phyloP scores from a whole-genome alignment of 2,888 invertebrate species.

The Lasioglossum malachurum region DNA sequence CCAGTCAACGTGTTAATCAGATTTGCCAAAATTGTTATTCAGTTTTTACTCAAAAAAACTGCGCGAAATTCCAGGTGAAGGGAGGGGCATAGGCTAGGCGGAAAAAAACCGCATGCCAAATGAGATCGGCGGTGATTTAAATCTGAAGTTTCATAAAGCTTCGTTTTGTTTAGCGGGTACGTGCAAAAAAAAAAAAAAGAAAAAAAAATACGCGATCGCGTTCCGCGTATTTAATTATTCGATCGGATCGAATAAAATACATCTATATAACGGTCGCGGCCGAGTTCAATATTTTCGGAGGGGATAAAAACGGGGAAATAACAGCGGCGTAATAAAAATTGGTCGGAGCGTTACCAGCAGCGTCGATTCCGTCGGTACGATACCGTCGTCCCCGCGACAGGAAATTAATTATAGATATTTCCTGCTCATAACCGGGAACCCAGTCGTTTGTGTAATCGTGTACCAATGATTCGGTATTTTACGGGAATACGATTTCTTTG shows the following conservation, averaged over 20 bases:
- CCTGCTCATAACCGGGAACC: neutral
- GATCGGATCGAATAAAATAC: constrained; percentile 25
- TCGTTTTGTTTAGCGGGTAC: constrained; percentile 17
- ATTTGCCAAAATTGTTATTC: constrained; percentile 59
- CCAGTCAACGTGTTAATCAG: constrained; percentile 54
- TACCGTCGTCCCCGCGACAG: neutral
- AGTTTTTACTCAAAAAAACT: constrained; percentile 41
- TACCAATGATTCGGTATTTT: constrained; percentile 29
- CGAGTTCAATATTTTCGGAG: neutral
- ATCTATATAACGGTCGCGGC: neutral
- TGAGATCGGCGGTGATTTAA: constrained; percentile 43
- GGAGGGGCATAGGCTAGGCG: neutral
- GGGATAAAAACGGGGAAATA: neutral
- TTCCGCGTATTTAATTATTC: constrained; percentile 32
- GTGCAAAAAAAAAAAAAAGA: constrained; percentile 19
- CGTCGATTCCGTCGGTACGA: neutral
- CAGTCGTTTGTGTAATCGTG: neutral
- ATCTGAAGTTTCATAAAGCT: constrained; percentile 37
- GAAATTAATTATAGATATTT: constrained; percentile 26
- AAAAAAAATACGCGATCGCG: constrained; percentile 25
- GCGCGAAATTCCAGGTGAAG: neutral
- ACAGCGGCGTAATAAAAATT: neutral
- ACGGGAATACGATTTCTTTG: constrained; percentile 31
- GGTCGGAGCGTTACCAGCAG: neutral
- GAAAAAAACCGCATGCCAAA: constrained; percentile 20